Conservation (phyloP, 2,888 invertebrate genomes). For the Oithona nana region DNA sequence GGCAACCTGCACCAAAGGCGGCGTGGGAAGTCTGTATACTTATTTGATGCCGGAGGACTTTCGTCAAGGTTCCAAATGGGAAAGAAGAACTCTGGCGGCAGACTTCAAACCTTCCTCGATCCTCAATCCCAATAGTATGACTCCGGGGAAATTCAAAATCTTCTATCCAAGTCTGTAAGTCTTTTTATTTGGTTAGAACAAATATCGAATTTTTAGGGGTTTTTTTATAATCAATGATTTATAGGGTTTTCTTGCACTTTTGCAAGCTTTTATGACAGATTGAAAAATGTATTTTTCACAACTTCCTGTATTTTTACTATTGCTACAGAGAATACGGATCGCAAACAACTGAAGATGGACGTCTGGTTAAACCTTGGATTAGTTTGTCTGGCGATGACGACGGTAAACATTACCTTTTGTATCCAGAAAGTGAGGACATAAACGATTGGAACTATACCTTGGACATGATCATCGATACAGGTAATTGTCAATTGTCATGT, state of each 20-base stretch:
- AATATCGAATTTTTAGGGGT: neutral
- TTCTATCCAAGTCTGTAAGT: constrained; percentile 22
- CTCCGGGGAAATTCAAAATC: constrained; percentile 23
- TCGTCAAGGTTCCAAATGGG: constrained; percentile 18
- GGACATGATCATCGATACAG: constrained; percentile 23
- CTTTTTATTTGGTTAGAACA: neutral
- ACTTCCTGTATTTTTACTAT: too few relatives aligned
- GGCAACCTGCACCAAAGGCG: constrained; percentile 20
- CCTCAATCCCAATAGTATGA: constrained; percentile 23
- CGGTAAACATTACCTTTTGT: constrained; percentile 23
- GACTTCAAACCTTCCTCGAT: constrained; percentile 22
- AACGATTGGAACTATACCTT: constrained; percentile 23
- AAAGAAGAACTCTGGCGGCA: neutral
- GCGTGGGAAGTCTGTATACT: constrained; percentile 22
- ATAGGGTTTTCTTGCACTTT: too few relatives aligned
- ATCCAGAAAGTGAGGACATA: constrained; percentile 22
- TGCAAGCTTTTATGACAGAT: too few relatives aligned
- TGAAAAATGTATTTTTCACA: neutral
- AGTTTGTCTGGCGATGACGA: constrained; percentile 25
- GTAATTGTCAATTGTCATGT: too few relatives aligned
- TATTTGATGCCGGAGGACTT: constrained; percentile 23
- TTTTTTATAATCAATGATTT: neutral
- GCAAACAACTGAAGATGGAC: constrained; percentile 11
- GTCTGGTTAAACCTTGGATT: constrained; percentile 23
- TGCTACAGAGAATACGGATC: neutral